These are phyloP conservation scores for Ophraella communa DNA, from an alignment of 2,888 invertebrate species.

Conservation along the genomic window DNA sequence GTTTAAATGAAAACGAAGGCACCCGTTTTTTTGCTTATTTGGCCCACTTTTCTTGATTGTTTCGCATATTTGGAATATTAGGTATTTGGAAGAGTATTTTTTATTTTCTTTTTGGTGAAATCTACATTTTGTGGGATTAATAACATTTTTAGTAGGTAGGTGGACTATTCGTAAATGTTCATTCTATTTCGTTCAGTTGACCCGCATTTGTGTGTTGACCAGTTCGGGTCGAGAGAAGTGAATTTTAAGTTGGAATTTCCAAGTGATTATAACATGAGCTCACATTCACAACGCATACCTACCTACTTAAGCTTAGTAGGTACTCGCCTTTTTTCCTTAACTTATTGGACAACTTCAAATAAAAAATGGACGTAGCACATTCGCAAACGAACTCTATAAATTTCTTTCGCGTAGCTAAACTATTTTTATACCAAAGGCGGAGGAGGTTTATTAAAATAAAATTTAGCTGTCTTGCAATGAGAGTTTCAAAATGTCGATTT, in stretches of 20 bases:
- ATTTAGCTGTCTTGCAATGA: too few species aligned
- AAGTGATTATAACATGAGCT: conserved; percentile 10
- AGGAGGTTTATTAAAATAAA: neutral
- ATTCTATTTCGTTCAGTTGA: conserved; percentile 3
- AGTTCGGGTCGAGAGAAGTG: conserved; percentile 1
- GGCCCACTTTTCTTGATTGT: too few species aligned
- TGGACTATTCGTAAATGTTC: neutral
- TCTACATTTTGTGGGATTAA: neutral
- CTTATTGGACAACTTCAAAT: conserved; percentile 8
- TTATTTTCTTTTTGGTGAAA: too few species aligned
- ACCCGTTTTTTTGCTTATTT: neutral
- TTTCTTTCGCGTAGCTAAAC: neutral
- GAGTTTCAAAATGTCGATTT: too few species aligned
- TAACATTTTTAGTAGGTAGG: neutral
- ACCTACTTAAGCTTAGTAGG: conserved; percentile 13
- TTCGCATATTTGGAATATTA: too few species aligned
- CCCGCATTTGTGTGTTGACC: neutral
- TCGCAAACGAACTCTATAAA: neutral
- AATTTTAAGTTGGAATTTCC: conserved; percentile 20
- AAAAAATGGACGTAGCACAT: neutral
- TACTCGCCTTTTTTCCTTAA: neutral
- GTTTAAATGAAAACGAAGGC: neutral
- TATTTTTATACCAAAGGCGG: neutral
- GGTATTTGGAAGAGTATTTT: too few species aligned
- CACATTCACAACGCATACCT: conserved; percentile 18